Evolutionary conservation across 2,113 vertebrate genomes (phyloP), one percentile per base, ranked within the genome.

Genomic region (Actinemys pallida): DNA sequence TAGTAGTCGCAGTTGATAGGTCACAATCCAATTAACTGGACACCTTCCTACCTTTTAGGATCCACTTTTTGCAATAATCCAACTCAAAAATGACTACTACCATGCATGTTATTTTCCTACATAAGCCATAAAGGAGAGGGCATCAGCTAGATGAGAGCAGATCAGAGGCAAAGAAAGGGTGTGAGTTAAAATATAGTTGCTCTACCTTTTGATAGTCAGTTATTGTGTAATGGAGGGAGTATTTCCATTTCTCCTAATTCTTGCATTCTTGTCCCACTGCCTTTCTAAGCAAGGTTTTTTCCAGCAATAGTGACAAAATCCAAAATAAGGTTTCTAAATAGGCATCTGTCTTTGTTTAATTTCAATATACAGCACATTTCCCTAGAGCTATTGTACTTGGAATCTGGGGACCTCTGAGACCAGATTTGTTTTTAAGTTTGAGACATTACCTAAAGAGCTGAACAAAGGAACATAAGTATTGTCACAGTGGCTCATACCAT

Each of bases 271-370:
- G 39, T 11, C 24, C 72, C 7, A 69, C 8, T 24, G 25, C 39
- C 39, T 76, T 76, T 45, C 39, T 12, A n/a, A 35, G 22, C 39
- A 25, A 45, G n/a, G 17, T 22, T 39, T 75, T 22, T 75, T 75
- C 20, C n/a, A 75, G 69, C 62, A 16, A 76, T 27, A 39, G 25
- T n/a, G 19, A 82, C 87, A 87, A 72, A 27, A 50, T 86, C 27
- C 1, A 20, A 89, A 50, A 0, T 27, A 0, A 0, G 1, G 2
- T 42, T 90, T 62, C 39, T 80, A 85, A 9, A 42, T 8, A 49
- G 78, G 56, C 1, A 4, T 1, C 83, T 31, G 13, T 5, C 31
- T 59, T 22, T 59, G 29, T 65, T 35, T 31, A 62, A 62, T 31
- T 65, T 65, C 31, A 65, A n/a, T 65, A 35, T 3, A 65, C 7